These are phyloP conservation scores for Suncus etruscus DNA, from an alignment of 2,113 vertebrate genomes.

Conservation along the genomic window DNA sequence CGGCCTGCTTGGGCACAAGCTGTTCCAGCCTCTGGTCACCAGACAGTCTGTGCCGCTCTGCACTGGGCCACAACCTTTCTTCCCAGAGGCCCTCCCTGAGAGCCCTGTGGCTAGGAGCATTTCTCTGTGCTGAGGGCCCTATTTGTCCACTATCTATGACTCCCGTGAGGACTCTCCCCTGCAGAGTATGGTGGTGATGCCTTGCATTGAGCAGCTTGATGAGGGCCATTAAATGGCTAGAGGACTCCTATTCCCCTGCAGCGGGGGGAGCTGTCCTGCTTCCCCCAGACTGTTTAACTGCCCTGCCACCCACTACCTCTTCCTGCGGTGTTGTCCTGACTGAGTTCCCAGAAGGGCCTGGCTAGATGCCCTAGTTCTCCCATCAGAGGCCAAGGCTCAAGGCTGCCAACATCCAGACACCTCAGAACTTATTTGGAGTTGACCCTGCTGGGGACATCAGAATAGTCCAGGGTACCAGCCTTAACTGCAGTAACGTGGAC, in stretches of 20 bases:
- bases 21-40: background rate
- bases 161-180: background rate
- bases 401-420: constrained; percentile 12
- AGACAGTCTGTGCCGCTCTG: background rate
- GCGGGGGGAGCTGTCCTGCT: too few species aligned
- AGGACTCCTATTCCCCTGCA: background rate
- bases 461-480: constrained; percentile 2
- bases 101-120: background rate
- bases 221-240: too few species aligned
- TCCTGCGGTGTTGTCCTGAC: background rate
- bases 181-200: background rate
- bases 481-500: background rate
- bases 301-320: background rate
- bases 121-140: background rate
- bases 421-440: background rate
- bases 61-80: background rate
- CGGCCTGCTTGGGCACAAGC: background rate
- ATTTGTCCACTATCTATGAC: background rate
- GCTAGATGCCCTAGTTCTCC: constrained; percentile 25
- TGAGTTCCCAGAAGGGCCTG: constrained; percentile 60
- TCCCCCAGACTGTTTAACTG: background rate
- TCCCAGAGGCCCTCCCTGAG: background rate
- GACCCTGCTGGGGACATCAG: constrained; percentile 25
- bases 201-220: background rate
- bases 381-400: constrained; percentile 15